A percentile compares a stretch with the other conserved stretches of the same genome.
Conservation (phyloP, 1,140 invertebrate genomes). For the Lordiphosa mommai region DNA sequence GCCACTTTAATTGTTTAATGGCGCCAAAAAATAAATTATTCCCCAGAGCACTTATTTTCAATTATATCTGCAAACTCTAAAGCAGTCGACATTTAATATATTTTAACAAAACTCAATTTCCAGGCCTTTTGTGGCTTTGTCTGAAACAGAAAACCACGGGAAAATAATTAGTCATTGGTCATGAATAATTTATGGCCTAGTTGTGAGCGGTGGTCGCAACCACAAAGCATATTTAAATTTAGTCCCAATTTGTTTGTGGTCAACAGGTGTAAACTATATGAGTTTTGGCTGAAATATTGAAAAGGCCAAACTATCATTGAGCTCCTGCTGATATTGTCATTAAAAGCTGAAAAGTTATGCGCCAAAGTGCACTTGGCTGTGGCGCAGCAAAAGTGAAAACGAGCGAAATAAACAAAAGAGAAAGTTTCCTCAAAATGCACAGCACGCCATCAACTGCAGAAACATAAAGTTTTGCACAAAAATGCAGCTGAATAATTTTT, state of each 20-base stretch:
- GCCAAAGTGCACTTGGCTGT: conserved; percentile 8
- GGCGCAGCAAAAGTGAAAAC: conserved; percentile 15
- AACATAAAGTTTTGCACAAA: conserved; percentile 13
- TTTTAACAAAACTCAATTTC: conserved; percentile 22
- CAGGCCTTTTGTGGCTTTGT: conserved; percentile 8
- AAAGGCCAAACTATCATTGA: conserved; percentile 11
- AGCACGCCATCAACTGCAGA: no score
- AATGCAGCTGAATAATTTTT: conserved; percentile 18
- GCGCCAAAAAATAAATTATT: no score
- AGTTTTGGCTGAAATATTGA: conserved; percentile 13
- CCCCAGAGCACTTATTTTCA: neutral
- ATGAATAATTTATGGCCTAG: conserved; percentile 34
- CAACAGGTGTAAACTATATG: conserved; percentile 30
- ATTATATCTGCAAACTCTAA: no score
- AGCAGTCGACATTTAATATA: conserved; percentile 4
- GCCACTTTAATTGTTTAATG: no score
- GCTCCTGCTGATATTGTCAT: conserved; percentile 21
- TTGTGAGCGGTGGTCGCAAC: neutral
- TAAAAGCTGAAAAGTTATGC: conserved; percentile 17
- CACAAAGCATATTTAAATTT: conserved; percentile 49
- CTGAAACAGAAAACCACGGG: conserved; percentile 3
- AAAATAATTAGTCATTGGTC: conserved; percentile 33
- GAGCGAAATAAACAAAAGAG: conserved; percentile 23
- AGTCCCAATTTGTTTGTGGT: conserved; percentile 21
- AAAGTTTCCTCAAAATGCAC: conserved; percentile 32